Conservation (phyloP, 2,797 vertebrate species). For the Gallinago solitaria region DNA sequence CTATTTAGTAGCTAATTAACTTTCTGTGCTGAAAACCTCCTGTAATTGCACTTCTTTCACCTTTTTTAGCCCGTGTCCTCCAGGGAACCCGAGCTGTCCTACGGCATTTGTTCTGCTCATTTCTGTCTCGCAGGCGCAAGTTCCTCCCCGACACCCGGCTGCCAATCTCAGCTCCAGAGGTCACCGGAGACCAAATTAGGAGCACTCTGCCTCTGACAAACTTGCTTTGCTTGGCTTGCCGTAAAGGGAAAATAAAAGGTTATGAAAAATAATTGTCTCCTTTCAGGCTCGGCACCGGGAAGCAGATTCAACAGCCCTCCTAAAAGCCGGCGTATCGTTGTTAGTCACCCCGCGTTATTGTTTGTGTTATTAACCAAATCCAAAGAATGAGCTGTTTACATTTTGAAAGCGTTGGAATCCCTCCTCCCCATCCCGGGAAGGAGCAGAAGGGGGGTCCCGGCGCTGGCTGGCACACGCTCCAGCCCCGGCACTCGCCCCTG, state of each 20-base stretch:
- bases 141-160: slow-evolving; percentile 55
- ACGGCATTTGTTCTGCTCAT: slow-evolving; percentile 74
- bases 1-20: slow-evolving; percentile 81
- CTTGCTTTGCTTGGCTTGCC: slow-evolving; percentile 57
- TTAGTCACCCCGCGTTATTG: not conserved
- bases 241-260: slow-evolving; percentile 58
- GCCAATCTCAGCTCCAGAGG: slow-evolving; percentile 70
- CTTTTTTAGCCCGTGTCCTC: slow-evolving; percentile 53
- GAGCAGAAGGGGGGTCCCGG: not conserved
- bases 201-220: slow-evolving; percentile 56
- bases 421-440: not conserved
- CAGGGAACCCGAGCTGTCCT: slow-evolving; percentile 71
- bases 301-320: not conserved
- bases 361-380: not conserved
- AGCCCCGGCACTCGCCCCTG: not conserved
- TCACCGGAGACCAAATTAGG: slow-evolving; percentile 74
- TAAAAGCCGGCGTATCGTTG: not conserved
- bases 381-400: not conserved
- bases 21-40: slow-evolving; percentile 73
- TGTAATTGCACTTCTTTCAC: slow-evolving; percentile 75
- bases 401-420: not conserved
- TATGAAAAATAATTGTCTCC: slow-evolving; percentile 57
- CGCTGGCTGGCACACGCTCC: fast-evolving
- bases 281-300: not conserved
- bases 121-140: slow-evolving; percentile 54